Base-by-base conservation (phyloP, 2,888 invertebrate species). In the Drosophila meridionalis region DNA sequence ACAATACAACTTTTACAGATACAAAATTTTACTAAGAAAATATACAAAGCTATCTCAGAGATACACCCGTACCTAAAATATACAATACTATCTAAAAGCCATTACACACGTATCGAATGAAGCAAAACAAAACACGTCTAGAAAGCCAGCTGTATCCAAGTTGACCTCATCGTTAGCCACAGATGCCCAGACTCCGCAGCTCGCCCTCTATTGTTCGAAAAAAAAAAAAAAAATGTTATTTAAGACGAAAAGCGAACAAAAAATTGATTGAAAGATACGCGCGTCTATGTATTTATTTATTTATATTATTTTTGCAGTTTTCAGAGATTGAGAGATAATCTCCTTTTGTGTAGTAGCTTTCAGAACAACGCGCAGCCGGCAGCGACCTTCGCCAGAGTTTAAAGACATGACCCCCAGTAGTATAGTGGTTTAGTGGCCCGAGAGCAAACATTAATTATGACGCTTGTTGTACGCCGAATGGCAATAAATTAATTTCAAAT, bases 321-420 rank as follows among this genome's bases (percentile, higher is more conserved):
- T 53, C 55, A 55, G 78, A 57, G 86, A 85, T 87, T 70, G 50
- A 42, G 60, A 77, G 88, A 87, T 87, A 68, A 82, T 69, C 73
- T 69, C 45, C 69, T 62, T 71, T 83, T 86, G 83, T 83, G 45
- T 62, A 40, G 58, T 58, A n/a, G 53, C 30, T 34, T 50, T 61
- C 28, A 73, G 60, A 66, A 66, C 56, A 69, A 69, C 65, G 53
- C 61, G 56, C 55, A 4, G 45, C 20, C 40, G 20, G 20, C 20
- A 20, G 20, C 20, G 80, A 80, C 77, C 77, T 78, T 78, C 76
- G 67, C n/a, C 34, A 28, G 26, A 64, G 69, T 56, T 52, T 52
- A 42, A 32, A 55, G 58, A 20, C 71, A 36, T 57, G 70, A 47
- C 50, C 62, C 50, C 38, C 42, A n/a, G 20, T 26, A 42, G 7